Conservation (phyloP, 2,113 vertebrate species). For the Prolemur simus region DNA sequence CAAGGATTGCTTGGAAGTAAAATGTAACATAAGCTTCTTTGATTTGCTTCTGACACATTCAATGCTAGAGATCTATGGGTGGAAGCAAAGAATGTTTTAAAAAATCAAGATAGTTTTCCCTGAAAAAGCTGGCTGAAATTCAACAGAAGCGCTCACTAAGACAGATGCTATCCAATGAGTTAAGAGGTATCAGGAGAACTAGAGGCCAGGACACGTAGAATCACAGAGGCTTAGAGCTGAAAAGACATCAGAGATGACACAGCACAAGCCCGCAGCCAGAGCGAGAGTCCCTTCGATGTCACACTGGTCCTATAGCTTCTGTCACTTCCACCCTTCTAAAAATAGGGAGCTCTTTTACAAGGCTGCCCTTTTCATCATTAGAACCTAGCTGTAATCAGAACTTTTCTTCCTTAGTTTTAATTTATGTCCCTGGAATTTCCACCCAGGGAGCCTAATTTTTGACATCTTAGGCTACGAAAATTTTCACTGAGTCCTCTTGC, state of each 20-base stretch:
- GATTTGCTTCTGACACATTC: background rate
- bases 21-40: background rate
- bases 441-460: background rate
- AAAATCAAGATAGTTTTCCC: background rate
- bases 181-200: background rate
- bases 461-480: background rate
- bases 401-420: constrained; percentile 25
- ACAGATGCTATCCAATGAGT: background rate
- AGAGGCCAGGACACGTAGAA: background rate
- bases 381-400: background rate
- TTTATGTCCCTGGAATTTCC: background rate
- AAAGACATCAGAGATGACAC: background rate
- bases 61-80: background rate
- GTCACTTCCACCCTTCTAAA: background rate
- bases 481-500: background rate
- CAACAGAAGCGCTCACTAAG: background rate
- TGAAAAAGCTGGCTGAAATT: background rate
- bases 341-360: background rate
- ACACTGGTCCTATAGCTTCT: background rate
- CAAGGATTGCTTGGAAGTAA: background rate
- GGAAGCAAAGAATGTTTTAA: background rate
- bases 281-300: background rate
- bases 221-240: background rate
- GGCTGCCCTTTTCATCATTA: background rate
- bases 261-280: background rate